Evolutionary conservation across 53 echinoderm and acorn worm species (phyloP).

Genomic region (Henricia sp.): DNA sequence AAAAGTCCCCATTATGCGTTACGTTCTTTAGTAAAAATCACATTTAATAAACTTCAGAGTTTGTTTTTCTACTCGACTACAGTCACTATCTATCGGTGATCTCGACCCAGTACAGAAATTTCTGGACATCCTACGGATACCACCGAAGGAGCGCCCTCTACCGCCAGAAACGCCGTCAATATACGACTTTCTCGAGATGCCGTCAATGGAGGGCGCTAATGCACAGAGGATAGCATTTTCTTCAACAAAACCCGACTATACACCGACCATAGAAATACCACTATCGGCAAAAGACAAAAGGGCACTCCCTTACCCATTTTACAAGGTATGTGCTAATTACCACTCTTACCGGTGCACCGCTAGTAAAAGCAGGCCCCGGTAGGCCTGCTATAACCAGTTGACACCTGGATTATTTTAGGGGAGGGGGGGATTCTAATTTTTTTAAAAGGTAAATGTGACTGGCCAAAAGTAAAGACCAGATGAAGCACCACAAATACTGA

Average conservation of each 20-base stretch:
- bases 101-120: slow-evolving; percentile 41
- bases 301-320: slow-evolving; percentile 18
- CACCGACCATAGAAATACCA: slow-evolving; percentile 28
- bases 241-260: slow-evolving; percentile 13
- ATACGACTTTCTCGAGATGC: slow-evolving; percentile 65
- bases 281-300: slow-evolving; percentile 1
- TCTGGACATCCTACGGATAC: slow-evolving; percentile 49
- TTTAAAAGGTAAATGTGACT: neutral
- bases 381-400: no score
- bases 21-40: no score
- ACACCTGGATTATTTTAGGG: no score
- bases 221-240: slow-evolving; percentile 62
- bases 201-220: slow-evolving; percentile 58
- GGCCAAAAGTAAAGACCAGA: neutral
- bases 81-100: neutral
- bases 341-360: neutral
- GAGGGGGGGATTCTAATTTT: no score
- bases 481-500: no score
- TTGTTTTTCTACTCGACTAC: neutral
- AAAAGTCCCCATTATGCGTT: no score
- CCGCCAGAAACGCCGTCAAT: slow-evolving; percentile 52
- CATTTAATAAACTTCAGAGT: no score
- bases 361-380: no score
- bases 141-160: slow-evolving; percentile 46
- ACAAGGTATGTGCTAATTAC: no score